Evolutionary conservation across 1,140 invertebrate genomes (phyloP).

Genomic region (Aphidius ervi): DNA sequence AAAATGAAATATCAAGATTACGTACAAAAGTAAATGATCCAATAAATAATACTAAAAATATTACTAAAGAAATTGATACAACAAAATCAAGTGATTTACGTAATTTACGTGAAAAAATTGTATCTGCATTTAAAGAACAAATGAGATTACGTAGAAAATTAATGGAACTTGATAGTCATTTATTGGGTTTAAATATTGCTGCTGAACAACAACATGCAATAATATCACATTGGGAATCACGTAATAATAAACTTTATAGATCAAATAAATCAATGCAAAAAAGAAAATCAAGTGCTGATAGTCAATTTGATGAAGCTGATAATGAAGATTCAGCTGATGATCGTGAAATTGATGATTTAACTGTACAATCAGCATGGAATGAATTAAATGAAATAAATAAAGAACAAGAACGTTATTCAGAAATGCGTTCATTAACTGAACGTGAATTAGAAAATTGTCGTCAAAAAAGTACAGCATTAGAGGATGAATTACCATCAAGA

Average conservation of each 20-base stretch:
- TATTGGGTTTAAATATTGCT: conserved; percentile 77
- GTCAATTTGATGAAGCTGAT: conserved; percentile 53
- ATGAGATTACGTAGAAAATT: conserved; percentile 79
- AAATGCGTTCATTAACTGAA: conserved; percentile 70
- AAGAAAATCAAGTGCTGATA: conserved; percentile 54
- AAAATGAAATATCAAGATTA: conserved; percentile 79
- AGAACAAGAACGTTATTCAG: conserved; percentile 77
- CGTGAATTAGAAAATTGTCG: conserved; percentile 73
- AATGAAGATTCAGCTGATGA: conserved; percentile 46
- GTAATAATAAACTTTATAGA: conserved; percentile 71
- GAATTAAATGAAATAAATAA: conserved; percentile 79
- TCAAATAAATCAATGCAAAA: conserved; percentile 42
- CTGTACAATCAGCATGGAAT: conserved; percentile 77
- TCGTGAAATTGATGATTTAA: conserved; percentile 62
- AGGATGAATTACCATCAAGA: conserved; percentile 79
- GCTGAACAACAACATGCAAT: conserved; percentile 80
- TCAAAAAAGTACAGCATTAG: conserved; percentile 68
- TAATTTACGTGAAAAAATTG: conserved; percentile 74
- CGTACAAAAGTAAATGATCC: conserved; percentile 71
- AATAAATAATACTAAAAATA: conserved; percentile 53
- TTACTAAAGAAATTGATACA: conserved; percentile 18
- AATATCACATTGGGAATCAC: conserved; percentile 82
- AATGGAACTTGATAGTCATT: conserved; percentile 82
- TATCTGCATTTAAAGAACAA: conserved; percentile 84
- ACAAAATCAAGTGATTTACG: conserved; percentile 59